Evolutionary conservation across 2,113 vertebrate species (phyloP), one percentile per base, ranked within the genome.

Genomic region (Apistogramma diplotaenia): DNA sequence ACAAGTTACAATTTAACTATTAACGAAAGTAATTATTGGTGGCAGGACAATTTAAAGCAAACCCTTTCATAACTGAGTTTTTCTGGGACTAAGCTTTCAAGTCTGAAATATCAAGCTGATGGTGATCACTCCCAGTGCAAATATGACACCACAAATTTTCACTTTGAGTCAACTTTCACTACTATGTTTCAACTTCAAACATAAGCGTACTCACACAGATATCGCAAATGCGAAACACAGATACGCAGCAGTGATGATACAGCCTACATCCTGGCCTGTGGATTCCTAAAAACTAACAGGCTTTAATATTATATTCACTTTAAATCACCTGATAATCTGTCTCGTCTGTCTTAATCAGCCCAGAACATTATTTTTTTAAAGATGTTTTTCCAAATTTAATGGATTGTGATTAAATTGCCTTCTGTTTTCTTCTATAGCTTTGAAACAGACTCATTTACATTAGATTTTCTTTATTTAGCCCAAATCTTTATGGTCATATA

Each of bases 131-230:
- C 12, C 2, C 21, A 71, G 59, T 51, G 46, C 81, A 74, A 49
- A 55, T 65, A 31, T 53, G 46, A 87, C 62, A 76, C 23, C 2
- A 8, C 3, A 61, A 59, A 55, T 85, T 92, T 83, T 85, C 67
- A 83, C 46, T 74, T 61, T 92, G 89, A 93, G 55, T 92, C 90
- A 92, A 61, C 88, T 89, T 88, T 91, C 90, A 91, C 78, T 88
- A 74, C 51, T 23, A 27, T 33, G 65, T 86, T 85, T 90, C 83
- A 82, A 53, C 78, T 75, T 84, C 49, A 62, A 74, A 83, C 82
- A 78, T 49, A 29, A 1, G 10, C 33, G 33, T 5, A 79, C 31
- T n/a, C 58, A 78, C 23, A 83, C 13, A 33, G 25, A 89, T 81
- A 78, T 54, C 10, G 43, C 19, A 18, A 78, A 78, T 79, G 60